Conservation (phyloP, 2,888 invertebrate genomes). For the Linnaemya tessellans region DNA sequence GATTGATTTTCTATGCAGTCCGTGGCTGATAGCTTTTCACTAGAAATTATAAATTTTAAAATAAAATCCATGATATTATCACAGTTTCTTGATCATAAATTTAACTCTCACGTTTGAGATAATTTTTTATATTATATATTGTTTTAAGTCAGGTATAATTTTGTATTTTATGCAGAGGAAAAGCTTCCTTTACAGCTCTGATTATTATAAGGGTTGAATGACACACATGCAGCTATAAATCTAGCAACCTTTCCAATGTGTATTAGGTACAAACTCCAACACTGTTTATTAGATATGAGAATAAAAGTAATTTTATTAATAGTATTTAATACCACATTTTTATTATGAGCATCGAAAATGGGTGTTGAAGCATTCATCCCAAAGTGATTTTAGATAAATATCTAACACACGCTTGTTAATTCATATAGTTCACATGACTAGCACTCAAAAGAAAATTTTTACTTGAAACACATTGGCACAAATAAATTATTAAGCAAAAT, state of each 20-base stretch:
- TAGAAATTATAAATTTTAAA: too few species aligned
- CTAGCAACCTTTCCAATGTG: slow-evolving; percentile 34
- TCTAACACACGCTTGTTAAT: slow-evolving; percentile 75
- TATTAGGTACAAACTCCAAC: slow-evolving; percentile 6
- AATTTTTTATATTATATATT: too few species aligned
- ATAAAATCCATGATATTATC: too few species aligned
- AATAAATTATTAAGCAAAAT: slow-evolving; percentile 20
- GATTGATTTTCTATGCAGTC: too few species aligned
- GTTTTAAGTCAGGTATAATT: too few species aligned
- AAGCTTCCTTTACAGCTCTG: slow-evolving; percentile 18
- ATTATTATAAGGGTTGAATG: slow-evolving; percentile 14
- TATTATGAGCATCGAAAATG: slow-evolving; percentile 77
- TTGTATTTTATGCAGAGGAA: too few species aligned
- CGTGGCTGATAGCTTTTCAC: too few species aligned
- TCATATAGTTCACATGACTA: slow-evolving; percentile 77
- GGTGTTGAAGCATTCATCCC: slow-evolving; percentile 79
- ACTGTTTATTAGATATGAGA: slow-evolving; percentile 25
- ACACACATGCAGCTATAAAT: not conserved
- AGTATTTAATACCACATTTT: slow-evolving; percentile 58
- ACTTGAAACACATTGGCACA: slow-evolving; percentile 26
- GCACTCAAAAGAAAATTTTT: slow-evolving; percentile 38
- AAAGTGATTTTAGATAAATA: slow-evolving; percentile 74
- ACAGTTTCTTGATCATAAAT: too few species aligned
- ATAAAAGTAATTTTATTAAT: slow-evolving; percentile 57
- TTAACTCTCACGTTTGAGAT: too few species aligned